These are phyloP conservation scores for Alcis repandata DNA, from an alignment of 2,888 invertebrate genomes.

Conservation along the genomic window DNA sequence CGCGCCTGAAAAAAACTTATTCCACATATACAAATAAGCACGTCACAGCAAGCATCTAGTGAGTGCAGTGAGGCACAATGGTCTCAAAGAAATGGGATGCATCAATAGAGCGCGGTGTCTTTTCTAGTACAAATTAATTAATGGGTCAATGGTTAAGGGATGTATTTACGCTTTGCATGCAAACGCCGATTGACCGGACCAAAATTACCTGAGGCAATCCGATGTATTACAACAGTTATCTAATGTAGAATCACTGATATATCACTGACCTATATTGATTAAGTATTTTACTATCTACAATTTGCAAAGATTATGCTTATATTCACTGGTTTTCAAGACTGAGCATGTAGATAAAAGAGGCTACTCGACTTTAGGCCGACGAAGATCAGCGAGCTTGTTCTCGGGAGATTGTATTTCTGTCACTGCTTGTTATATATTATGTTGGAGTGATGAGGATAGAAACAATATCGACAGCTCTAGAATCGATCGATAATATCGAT, in stretches of 20 bases:
- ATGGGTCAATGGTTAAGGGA: background rate
- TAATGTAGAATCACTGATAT: background rate
- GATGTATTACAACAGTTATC: slow-evolving; percentile 5
- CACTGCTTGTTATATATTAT: too few relatives aligned
- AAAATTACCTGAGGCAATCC: background rate
- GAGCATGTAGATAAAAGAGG: background rate
- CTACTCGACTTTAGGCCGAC: background rate
- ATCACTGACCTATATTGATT: slow-evolving; percentile 25
- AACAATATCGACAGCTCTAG: too few relatives aligned
- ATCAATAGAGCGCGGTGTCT: too few relatives aligned
- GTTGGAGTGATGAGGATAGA: background rate
- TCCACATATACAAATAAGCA: too few relatives aligned
- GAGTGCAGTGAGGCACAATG: too few relatives aligned
- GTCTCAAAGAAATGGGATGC: too few relatives aligned
- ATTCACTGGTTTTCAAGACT: background rate
- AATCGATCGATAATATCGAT: too few relatives aligned
- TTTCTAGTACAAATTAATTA: too few relatives aligned
- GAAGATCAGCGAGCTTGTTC: background rate
- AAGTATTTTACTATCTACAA: slow-evolving; percentile 16
- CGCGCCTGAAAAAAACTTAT: too few relatives aligned
- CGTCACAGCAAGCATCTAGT: too few relatives aligned
- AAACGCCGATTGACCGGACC: slow-evolving; percentile 8
- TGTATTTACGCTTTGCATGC: slow-evolving; percentile 33
- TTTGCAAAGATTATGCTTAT: slow-evolving; percentile 2
- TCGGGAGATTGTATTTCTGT: too few relatives aligned